phyloP scores from a whole-genome alignment of 2,113 vertebrate genomes.

The Albula glossodonta region DNA sequence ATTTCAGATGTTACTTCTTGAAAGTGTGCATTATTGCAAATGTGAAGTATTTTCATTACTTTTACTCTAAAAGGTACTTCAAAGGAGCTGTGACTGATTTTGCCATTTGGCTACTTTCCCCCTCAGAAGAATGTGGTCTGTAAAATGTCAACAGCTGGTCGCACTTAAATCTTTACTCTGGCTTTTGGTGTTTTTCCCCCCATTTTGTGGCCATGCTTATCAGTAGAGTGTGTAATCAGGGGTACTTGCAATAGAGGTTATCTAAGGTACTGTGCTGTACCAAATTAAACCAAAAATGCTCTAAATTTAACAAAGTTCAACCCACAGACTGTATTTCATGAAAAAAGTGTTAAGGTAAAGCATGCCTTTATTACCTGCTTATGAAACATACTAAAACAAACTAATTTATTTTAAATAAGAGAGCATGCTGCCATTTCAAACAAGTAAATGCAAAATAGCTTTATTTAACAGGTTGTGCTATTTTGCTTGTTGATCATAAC shows the following conservation, averaged over 20 bases:
- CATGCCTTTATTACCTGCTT: no score
- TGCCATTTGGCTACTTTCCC: neutral
- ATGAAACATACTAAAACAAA: neutral
- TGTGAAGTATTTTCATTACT: neutral
- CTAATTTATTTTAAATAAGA: neutral
- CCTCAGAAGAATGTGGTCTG: neutral
- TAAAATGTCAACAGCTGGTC: constrained; percentile 5
- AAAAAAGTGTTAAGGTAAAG: neutral
- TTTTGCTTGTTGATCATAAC: neutral
- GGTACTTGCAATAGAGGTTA: neutral
- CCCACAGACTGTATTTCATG: neutral
- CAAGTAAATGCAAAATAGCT: neutral
- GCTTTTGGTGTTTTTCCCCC: neutral
- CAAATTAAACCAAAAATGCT: neutral
- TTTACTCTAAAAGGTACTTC: neutral
- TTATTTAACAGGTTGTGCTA: neutral
- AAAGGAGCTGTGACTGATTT: neutral
- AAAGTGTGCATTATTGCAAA: neutral
- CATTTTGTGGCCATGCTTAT: neutral
- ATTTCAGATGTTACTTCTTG: neutral
- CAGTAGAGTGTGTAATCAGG: neutral
- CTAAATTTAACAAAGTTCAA: neutral
- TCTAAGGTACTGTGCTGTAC: neutral
- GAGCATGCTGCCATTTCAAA: neutral
- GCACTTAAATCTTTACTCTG: neutral